These are phyloP conservation scores for Orestias chungarensis DNA, from an alignment of 2,797 vertebrate genomes.

Conservation along the genomic window DNA sequence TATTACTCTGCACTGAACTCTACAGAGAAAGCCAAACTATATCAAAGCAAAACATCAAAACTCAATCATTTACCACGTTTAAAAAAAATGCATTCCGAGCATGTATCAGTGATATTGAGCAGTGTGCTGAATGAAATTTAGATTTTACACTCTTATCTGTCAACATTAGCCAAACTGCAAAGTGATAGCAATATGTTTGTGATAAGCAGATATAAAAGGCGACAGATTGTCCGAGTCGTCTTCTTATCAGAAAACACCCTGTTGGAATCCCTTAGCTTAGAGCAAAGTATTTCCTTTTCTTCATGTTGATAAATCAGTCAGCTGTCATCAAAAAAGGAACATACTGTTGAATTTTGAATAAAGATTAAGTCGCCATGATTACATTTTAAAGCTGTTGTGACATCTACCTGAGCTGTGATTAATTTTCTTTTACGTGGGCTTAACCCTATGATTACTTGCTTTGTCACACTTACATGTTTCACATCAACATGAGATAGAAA, in stretches of 20 bases:
- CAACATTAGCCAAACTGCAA: not conserved
- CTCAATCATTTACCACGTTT: not conserved
- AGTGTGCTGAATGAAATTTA: not conserved
- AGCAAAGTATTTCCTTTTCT: not conserved
- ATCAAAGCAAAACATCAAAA: not conserved
- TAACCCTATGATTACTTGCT: no score
- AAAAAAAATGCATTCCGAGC: not conserved
- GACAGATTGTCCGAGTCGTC: not conserved
- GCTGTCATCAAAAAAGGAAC: not conserved
- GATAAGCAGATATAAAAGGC: conserved; percentile 3
- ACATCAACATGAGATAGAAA: not conserved
- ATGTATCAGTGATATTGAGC: not conserved
- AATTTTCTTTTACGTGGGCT: not conserved
- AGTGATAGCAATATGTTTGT: not conserved
- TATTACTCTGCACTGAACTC: not conserved
- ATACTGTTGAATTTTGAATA: not conserved
- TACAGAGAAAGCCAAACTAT: not conserved
- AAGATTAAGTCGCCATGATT: not conserved
- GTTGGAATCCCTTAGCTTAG: not conserved
- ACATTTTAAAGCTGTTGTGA: not conserved
- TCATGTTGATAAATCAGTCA: not conserved
- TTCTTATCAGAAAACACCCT: not conserved
- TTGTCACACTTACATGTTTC: not conserved
- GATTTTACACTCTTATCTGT: not conserved
- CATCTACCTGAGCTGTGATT: not conserved